Base-by-base conservation (phyloP, 2,888 invertebrate genomes). In the Epirrhoe tristata region DNA sequence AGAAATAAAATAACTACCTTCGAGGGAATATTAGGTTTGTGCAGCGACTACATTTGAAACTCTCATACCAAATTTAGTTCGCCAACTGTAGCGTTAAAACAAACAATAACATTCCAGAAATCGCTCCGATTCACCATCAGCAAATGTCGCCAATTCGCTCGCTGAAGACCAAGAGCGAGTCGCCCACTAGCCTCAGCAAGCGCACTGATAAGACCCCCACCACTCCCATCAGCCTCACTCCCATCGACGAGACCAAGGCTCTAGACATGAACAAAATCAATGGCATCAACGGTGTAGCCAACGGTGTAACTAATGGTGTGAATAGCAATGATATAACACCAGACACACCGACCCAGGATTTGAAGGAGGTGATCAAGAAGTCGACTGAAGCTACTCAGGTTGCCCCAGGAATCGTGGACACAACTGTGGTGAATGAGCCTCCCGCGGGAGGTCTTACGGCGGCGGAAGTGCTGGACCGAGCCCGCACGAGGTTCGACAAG, bases 401-500 rank as follows among this genome's bases (percentile, higher is more conserved):
- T 58, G 94, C 93, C 36, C 94, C 95, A 34, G 94, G 94, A 14
- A 93, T 94, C 16, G 90, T 95, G 16, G 95, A 95, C 74, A 95
- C 90, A 0, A 91, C 91, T 17, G 90, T 94, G 5, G 92, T 93
- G 17, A 94, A 93, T 46, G 94, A 94, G 46, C 75, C 90, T 39
- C 75, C 79, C 60, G 78, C 81, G 56, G 93, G 93, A n/a, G 93
- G 94, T 1, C 91, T 95, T 52, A 93, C 95, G 57, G 96, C 96
- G 46, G 94, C 96, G 63, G 97, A 97, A 83, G 96, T 97, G 70
- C 93, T 97, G 74, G 97, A 97, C 84, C 95, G 96, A 85, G 97
- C 97, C 78, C 96, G 97, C 77, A 96, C 96, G 86, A 96, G 97
- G 78, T 97, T 97, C 84, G 97, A 97, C 88, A 96, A 96, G 82